Conservation (phyloP, 2,113 vertebrate genomes). For the Aleadryas rufinucha region DNA sequence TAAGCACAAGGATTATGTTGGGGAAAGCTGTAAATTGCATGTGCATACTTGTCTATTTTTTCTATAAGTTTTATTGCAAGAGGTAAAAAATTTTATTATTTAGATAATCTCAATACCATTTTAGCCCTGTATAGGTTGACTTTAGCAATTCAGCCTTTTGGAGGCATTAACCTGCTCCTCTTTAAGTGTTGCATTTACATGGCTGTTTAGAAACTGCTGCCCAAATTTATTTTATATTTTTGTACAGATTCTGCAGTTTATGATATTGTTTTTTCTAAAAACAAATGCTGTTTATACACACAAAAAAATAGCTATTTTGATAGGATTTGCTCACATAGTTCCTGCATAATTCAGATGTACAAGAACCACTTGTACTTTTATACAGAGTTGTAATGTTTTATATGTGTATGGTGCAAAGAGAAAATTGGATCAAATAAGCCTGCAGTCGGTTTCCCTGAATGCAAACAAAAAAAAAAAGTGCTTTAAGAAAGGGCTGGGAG, state of each 20-base stretch:
- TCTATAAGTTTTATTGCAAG: conserved; percentile 87
- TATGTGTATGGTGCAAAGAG: conserved; percentile 80
- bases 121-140: conserved; percentile 80
- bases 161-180: conserved; percentile 80
- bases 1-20: conserved; percentile 84
- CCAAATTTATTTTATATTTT: conserved; percentile 90
- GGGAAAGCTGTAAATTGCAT: conserved; percentile 82
- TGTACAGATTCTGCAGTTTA: conserved; percentile 88
- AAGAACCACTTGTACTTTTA: conserved; percentile 82
- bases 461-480: conserved; percentile 47
- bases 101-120: conserved; percentile 82
- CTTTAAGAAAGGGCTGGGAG: conserved; percentile 73
- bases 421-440: conserved; percentile 77
- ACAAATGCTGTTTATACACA: conserved; percentile 83
- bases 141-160: conserved; percentile 79
- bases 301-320: conserved; percentile 81
- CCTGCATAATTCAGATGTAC: conserved; percentile 80
- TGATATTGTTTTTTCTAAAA: conserved; percentile 84
- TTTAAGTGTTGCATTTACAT: conserved; percentile 82
- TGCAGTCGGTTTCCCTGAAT: conserved; percentile 68
- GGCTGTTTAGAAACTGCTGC: conserved; percentile 84
- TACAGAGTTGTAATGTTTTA: conserved; percentile 77
- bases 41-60: conserved; percentile 88
- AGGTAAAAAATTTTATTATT: conserved; percentile 79
- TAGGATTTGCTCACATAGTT: conserved; percentile 83